Conservation (phyloP, 2,888 invertebrate genomes). For the Andrena marginata region DNA sequence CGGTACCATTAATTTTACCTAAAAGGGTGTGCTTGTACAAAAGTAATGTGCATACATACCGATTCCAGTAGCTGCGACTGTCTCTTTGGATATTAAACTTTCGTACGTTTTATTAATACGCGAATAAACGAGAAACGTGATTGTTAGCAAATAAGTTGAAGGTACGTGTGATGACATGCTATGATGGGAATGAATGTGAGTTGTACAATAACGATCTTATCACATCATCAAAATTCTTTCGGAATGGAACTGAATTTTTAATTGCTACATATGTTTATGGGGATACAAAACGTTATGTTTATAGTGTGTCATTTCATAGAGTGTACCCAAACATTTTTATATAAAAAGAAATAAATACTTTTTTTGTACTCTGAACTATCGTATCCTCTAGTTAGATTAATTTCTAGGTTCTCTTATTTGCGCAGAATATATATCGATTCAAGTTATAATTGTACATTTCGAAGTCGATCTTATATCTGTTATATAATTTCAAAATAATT, state of each 20-base stretch:
- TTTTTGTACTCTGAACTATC: constrained; percentile 35
- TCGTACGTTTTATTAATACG: constrained; percentile 8
- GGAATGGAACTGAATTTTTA: constrained; percentile 15
- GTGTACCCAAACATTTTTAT: constrained; percentile 55
- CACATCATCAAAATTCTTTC: constrained; percentile 5
- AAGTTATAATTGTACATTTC: constrained; percentile 82
- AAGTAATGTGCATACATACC: constrained; percentile 19
- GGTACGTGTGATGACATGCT: constrained; percentile 13
- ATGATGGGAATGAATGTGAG: constrained; percentile 7
- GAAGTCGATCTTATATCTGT: constrained; percentile 82
- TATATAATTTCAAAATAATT: constrained; percentile 75
- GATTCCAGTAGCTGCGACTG: constrained; percentile 29
- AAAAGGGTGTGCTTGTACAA: constrained; percentile 29
- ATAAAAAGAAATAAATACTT: constrained; percentile 61
- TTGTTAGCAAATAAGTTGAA: constrained; percentile 25
- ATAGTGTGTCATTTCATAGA: constrained; percentile 26
- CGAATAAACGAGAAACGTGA: constrained; percentile 4
- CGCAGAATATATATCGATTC: constrained; percentile 77
- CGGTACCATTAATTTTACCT: not conserved
- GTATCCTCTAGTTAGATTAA: not conserved
- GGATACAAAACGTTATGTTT: constrained; percentile 25
- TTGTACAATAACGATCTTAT: constrained; percentile 25
- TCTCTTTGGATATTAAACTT: constrained; percentile 11
- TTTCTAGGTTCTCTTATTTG: constrained; percentile 29
- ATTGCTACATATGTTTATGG: constrained; percentile 37